These are phyloP conservation scores for Diaphora mendica DNA, from an alignment of 2,888 invertebrate species.

Conservation along the genomic window DNA sequence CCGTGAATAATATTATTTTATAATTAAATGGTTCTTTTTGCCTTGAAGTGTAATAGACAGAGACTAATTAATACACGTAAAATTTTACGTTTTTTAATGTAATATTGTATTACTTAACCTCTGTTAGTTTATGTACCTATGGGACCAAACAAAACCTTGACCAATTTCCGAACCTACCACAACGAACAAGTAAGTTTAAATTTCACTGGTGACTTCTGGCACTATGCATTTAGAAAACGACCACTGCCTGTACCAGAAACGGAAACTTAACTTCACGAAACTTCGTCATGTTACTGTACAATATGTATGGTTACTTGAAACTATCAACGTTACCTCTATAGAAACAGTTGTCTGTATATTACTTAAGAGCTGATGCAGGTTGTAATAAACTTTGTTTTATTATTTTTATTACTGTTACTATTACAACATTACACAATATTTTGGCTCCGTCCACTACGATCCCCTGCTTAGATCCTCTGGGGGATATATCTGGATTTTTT, in stretches of 20 bases:
- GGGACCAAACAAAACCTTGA: background rate
- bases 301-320: background rate
- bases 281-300: background rate
- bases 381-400: background rate
- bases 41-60: too few species aligned
- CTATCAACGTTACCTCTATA: background rate
- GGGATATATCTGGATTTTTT: too few species aligned
- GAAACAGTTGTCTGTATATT: background rate
- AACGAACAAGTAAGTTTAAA: background rate
- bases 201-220: background rate
- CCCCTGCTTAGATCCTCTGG: too few species aligned
- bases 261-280: constrained; percentile 2
- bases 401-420: background rate
- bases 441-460: too few species aligned
- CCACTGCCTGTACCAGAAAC: constrained; percentile 4
- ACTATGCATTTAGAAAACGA: background rate
- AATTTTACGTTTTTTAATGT: too few species aligned
- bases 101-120: too few species aligned
- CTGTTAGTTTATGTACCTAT: too few species aligned
- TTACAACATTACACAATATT: background rate
- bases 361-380: background rate
- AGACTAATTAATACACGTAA: too few species aligned
- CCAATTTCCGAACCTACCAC: background rate
- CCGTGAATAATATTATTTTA: too few species aligned
- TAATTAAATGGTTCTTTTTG: too few species aligned